phyloP scores from a whole-genome alignment of 2,113 vertebrate genomes.

The Myiopsitta monachus region DNA sequence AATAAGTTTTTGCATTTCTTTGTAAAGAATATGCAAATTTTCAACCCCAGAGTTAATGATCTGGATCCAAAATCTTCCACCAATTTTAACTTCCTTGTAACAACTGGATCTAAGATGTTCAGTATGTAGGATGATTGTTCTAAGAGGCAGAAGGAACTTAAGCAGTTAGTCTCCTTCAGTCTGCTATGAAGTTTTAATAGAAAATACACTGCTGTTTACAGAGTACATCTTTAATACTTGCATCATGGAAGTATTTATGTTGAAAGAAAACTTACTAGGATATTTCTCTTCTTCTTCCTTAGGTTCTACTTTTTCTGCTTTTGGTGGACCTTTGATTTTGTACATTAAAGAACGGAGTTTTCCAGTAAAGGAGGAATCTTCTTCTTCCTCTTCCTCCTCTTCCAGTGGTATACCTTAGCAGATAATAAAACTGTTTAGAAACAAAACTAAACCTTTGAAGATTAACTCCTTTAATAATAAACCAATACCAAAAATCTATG shows the following conservation, averaged over 20 bases:
- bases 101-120: neutral
- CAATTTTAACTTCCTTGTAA: neutral
- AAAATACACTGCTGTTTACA: neutral
- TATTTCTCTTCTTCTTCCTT: constrained; percentile 81
- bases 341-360: constrained; percentile 86
- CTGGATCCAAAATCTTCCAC: neutral
- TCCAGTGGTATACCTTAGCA: constrained; percentile 90
- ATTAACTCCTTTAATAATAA: neutral
- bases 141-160: neutral
- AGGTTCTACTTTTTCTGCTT: constrained; percentile 79
- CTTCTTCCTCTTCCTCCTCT: constrained; percentile 85
- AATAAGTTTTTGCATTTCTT: neutral
- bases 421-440: constrained; percentile 34
- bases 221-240: neutral
- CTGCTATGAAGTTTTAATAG: neutral
- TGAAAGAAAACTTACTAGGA: constrained; percentile 83
- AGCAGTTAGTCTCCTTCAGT: neutral
- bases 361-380: constrained; percentile 85
- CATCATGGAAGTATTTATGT: neutral
- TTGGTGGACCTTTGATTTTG: constrained; percentile 89
- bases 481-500: neutral
- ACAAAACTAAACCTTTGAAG: neutral
- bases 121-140: neutral
- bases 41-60: neutral
- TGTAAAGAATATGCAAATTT: neutral